phyloP scores from a whole-genome alignment of 1,140 invertebrate species.

The Ostrea edulis region DNA sequence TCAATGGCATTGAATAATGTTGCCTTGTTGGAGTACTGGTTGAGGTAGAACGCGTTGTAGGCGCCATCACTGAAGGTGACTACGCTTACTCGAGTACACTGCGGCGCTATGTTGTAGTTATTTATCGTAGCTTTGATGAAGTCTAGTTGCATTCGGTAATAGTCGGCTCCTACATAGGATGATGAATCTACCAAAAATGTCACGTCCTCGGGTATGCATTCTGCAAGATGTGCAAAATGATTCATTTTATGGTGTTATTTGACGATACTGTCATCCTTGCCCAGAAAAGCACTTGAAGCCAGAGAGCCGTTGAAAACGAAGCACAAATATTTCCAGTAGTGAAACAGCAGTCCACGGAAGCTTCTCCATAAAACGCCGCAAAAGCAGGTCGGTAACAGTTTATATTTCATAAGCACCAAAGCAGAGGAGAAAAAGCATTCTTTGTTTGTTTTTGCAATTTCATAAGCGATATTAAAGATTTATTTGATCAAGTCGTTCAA shows the following conservation, averaged over 20 bases:
- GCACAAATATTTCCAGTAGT: neutral
- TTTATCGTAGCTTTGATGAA: slow-evolving; percentile 65
- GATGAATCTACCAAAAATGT: slow-evolving; percentile 71
- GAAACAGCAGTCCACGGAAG: neutral
- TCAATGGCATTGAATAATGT: slow-evolving; percentile 58
- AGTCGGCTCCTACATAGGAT: slow-evolving; percentile 64
- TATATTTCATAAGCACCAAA: too few relatives aligned
- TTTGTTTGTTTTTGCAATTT: too few relatives aligned
- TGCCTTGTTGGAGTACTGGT: slow-evolving; percentile 59
- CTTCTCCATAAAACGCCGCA: neutral
- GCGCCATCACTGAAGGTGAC: slow-evolving; percentile 62
- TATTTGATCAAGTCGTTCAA: too few relatives aligned
- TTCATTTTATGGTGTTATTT: neutral
- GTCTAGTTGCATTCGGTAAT: slow-evolving; percentile 64
- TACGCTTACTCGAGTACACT: slow-evolving; percentile 62
- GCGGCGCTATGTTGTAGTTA: slow-evolving; percentile 57
- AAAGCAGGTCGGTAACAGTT: neutral
- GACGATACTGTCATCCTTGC: neutral
- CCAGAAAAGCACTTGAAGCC: slow-evolving; percentile 9
- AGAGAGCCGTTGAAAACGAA: neutral
- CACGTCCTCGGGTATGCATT: slow-evolving; percentile 63
- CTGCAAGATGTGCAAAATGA: slow-evolving; percentile 35
- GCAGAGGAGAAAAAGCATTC: too few relatives aligned
- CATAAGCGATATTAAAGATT: too few relatives aligned
- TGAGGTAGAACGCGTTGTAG: slow-evolving; percentile 65